A percentile compares a stretch with the other conserved stretches of the same genome.
Evolutionary conservation across 2,113 vertebrate genomes (phyloP).

Genomic region (Bubo scandiacus): DNA sequence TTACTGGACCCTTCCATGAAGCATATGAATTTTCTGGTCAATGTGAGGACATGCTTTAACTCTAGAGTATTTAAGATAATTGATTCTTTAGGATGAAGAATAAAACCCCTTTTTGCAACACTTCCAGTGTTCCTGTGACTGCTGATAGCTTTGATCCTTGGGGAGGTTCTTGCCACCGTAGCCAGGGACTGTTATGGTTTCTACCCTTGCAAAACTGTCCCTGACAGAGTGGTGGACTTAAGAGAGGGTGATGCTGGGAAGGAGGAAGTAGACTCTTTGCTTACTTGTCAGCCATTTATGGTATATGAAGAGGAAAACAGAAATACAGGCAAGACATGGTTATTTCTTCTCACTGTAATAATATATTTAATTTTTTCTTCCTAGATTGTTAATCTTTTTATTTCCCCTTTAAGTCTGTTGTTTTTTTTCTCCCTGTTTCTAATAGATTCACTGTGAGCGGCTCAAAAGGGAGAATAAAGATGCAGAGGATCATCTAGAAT

Average conservation of each 20-base stretch:
- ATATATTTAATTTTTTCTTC: not conserved
- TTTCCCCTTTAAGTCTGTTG: not conserved
- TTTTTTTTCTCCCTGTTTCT: not conserved
- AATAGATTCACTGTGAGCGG: conserved; percentile 32
- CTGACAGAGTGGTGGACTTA: not conserved
- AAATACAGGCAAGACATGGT: not conserved
- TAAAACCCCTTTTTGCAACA: not conserved
- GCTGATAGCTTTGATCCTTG: not conserved
- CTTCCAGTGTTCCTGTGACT: not conserved
- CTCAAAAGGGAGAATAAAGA: not conserved
- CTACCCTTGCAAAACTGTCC: not conserved
- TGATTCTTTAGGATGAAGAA: not conserved
- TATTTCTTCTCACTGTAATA: not conserved
- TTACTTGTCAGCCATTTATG: not conserved
- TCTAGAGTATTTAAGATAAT: not conserved
- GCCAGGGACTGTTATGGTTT: not conserved
- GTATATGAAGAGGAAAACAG: not conserved
- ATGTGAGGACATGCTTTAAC: not conserved
- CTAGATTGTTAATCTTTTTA: not conserved
- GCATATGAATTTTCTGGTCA: not conserved
- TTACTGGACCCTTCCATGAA: not conserved
- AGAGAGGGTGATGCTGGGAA: not conserved
- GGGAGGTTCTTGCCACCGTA: accelerated
- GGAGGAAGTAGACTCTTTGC: not conserved
- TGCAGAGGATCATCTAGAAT: not conserved